phyloP scores from a whole-genome alignment of 2,888 invertebrate species.

The Spialia ferax region DNA sequence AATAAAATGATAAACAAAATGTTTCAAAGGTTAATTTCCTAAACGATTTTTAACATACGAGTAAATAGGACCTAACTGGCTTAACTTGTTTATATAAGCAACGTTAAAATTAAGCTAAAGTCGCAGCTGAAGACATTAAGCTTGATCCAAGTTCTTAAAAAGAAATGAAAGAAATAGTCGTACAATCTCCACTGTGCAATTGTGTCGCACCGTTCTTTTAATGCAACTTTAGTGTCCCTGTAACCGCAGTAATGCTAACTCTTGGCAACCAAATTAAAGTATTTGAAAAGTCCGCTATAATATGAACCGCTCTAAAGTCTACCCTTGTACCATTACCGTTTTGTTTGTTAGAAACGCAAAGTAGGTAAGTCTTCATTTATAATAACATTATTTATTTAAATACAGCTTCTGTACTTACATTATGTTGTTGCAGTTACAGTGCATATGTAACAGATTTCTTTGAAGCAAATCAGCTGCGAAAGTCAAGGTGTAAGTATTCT shows the following conservation, averaged over 20 bases:
- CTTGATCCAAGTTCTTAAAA: slow-evolving; percentile 36
- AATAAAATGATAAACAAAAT: too few species aligned
- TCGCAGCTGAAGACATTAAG: slow-evolving; percentile 26
- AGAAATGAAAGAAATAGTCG: slow-evolving; percentile 35
- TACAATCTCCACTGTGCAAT: slow-evolving; percentile 35
- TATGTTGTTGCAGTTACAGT: too few species aligned
- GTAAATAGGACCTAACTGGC: neutral
- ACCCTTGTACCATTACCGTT: too few species aligned
- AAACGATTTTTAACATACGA: neutral
- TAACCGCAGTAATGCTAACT: neutral
- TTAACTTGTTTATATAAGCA: slow-evolving; percentile 1
- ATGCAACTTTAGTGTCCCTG: neutral
- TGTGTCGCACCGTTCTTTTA: slow-evolving; percentile 28
- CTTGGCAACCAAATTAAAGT: neutral
- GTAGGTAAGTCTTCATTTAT: too few species aligned
- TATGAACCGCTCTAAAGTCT: too few species aligned
- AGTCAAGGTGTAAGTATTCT: too few species aligned
- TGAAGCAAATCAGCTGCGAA: too few species aligned
- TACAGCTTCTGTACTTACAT: too few species aligned
- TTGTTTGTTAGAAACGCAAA: too few species aligned
- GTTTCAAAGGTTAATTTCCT: neutral
- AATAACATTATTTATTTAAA: too few species aligned
- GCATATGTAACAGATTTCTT: too few species aligned
- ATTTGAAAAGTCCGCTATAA: neutral
- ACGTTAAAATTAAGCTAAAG: slow-evolving; percentile 25